Conservation (phyloP, 23 tunicate genomes). For the Phallusia fumigata region DNA sequence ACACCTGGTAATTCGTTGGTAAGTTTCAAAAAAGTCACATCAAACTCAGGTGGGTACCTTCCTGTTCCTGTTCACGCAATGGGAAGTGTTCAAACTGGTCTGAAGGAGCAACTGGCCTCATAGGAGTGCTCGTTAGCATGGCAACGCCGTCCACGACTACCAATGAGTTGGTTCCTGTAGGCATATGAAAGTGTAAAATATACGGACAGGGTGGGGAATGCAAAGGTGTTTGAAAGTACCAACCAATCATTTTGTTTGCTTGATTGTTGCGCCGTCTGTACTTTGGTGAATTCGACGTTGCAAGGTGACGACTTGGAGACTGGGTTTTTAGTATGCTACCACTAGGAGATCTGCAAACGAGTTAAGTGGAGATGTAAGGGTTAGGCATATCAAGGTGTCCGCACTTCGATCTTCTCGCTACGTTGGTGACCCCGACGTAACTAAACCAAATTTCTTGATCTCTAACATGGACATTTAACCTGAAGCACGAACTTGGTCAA, state of each 20-base stretch:
- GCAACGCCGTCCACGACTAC: slow-evolving; percentile 43
- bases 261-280: background rate
- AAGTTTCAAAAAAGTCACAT: background rate
- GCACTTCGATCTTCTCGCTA: too few species aligned
- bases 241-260: slow-evolving; percentile 18
- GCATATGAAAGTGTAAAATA: background rate
- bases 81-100: background rate
- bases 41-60: slow-evolving; percentile 8
- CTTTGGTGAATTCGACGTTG: slow-evolving; percentile 12
- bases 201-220: background rate
- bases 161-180: slow-evolving; percentile 26
- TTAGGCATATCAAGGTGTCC: too few species aligned
- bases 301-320: slow-evolving; percentile 17
- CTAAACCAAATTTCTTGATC: too few species aligned
- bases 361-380: too few species aligned
- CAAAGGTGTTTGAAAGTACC: background rate
- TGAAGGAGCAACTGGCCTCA: background rate
- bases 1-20: too few species aligned
- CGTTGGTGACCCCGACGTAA: too few species aligned
- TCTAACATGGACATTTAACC: too few species aligned
- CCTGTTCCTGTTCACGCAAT: background rate
- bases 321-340: slow-evolving; percentile 29
- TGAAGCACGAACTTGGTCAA: too few species aligned
- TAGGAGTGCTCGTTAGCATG: slow-evolving; percentile 71
- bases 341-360: slow-evolving; percentile 25